Base-by-base conservation (phyloP, 2,888 invertebrate genomes). In the Zeuzera pyrina region DNA sequence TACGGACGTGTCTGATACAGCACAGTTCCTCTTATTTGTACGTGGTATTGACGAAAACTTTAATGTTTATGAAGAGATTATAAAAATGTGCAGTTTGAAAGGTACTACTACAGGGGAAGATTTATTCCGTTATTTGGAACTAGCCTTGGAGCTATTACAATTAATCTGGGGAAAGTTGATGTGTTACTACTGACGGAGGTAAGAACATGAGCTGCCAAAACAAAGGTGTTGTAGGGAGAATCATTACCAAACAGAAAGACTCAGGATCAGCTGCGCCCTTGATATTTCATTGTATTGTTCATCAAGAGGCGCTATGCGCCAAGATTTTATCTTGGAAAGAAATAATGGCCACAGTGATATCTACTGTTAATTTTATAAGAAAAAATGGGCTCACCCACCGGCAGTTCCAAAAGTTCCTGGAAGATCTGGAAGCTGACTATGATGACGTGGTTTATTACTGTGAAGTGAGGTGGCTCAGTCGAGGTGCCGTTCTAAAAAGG, bases 1-100 rank as follows among this genome's bases (percentile, higher is more conserved):
- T 42, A 42, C 33, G 29, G 47, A 39, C 33, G 36, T 39, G 13
- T 34, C 33, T 19, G 41, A 41, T 37, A 39, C 35, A 29, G 36
- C 41, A 33, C 39, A 42, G 33, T 30, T 30, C 12, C 30, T 33
- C 19, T 37, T 39, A 30, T 32, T 35, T 36, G 38, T 43, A 36
- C 51, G 43, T 46, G 43, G 49, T 33, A 27, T 39, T 35, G 42
- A 40, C 26, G 29, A 41, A 19, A 29, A 38, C 33, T 41, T 41
- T 33, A 33, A 28, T 35, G 36, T 41, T 30, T 41, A 35, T 19
- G 41, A 43, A 35, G 39, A 41, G 25, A n/a, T 19, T 19, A 8
- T 19, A 8, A 19, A 19, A 19, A 19, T 19, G 19, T 19, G 5
- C 19, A 19, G 19, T 8, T 19, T 19, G 19, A 19, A 19, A 19